phyloP scores from a whole-genome alignment of 2,113 vertebrate genomes.

The Heteronetta atricapilla region DNA sequence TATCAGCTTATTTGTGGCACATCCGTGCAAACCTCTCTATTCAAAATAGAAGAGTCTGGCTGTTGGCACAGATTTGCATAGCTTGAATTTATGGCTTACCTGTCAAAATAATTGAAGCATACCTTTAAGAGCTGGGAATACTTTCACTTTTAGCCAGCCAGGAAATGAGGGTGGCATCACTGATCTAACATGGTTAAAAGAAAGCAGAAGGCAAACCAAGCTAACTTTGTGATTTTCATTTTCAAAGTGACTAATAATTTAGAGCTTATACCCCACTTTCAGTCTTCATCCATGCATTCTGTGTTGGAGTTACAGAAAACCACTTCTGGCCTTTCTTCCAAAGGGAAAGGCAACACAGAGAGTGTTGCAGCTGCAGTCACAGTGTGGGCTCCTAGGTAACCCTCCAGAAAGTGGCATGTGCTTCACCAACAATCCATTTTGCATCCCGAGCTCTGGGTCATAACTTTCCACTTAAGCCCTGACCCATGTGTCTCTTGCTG shows the following conservation, averaged over 20 bases:
- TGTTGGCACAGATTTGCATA: background rate
- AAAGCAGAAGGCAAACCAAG: background rate
- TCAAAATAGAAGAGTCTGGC: background rate
- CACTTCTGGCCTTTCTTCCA: background rate
- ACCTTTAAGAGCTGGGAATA: background rate
- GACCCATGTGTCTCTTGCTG: background rate
- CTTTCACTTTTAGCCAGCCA: background rate
- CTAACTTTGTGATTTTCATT: background rate
- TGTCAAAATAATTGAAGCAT: background rate
- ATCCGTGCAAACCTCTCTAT: background rate
- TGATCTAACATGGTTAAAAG: background rate
- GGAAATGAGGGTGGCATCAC: background rate
- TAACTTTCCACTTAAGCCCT: background rate
- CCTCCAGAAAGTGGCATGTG: background rate
- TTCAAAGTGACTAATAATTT: background rate
- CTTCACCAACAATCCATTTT: background rate
- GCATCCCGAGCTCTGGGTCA: background rate
- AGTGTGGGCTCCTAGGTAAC: fast-evolving
- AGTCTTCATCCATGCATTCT: background rate
- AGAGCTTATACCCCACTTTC: background rate
- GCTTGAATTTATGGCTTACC: background rate
- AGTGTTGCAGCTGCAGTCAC: background rate
- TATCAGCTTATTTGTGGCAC: background rate
- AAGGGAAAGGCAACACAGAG: background rate
- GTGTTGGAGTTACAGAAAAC: background rate